These are phyloP conservation scores for Myanophis thanlyinensis DNA, from an alignment of 2,113 vertebrate species.

Conservation along the genomic window DNA sequence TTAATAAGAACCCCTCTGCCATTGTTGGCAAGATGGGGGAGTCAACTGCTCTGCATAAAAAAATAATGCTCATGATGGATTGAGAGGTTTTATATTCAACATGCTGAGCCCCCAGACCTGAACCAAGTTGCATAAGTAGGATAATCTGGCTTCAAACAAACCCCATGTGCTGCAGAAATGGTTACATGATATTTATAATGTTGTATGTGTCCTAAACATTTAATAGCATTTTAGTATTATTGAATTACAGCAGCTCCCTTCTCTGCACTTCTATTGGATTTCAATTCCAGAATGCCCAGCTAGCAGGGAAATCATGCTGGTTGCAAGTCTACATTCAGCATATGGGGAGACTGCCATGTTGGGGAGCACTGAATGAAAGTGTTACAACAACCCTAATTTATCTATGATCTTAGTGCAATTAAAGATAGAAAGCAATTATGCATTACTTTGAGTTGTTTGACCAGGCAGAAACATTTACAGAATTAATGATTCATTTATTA, in stretches of 20 bases:
- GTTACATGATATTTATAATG: not conserved
- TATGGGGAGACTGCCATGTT: not conserved
- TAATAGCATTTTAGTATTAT: not conserved
- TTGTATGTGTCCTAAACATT: not conserved
- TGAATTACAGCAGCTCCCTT: not conserved
- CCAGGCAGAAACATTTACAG: not conserved
- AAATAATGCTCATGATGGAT: conserved; percentile 40
- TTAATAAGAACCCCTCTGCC: conserved; percentile 29
- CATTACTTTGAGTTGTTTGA: not conserved
- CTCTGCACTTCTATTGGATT: not conserved
- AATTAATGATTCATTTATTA: not conserved
- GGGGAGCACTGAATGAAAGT: not conserved
- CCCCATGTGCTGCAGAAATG: conserved; percentile 8
- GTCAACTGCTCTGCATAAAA: conserved; percentile 50
- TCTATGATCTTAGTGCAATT: not conserved
- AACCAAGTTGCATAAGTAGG: conserved; percentile 37
- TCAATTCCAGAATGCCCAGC: not conserved
- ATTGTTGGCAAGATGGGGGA: conserved; percentile 28
- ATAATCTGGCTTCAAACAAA: conserved; percentile 30
- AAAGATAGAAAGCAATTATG: not conserved
- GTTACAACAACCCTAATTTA: not conserved
- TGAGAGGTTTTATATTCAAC: conserved; percentile 50
- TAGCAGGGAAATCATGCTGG: not conserved
- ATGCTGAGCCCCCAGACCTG: conserved; percentile 24
- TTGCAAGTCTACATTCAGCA: not conserved